A percentile compares a stretch with the other conserved stretches of the same genome.
Evolutionary conservation across 2,888 invertebrate genomes (phyloP).

Genomic region (Drosophila mettleri): DNA sequence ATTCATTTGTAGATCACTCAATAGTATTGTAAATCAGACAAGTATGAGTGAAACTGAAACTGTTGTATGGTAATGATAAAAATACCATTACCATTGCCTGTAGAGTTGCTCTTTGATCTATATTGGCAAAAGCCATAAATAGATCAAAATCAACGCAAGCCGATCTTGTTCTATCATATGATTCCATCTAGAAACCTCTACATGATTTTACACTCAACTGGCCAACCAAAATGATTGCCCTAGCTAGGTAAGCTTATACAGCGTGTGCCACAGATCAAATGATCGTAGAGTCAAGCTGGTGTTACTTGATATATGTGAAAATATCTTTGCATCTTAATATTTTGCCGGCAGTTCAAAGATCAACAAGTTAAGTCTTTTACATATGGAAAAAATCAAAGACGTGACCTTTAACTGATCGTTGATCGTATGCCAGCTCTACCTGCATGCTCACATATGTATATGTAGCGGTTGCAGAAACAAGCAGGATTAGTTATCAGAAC

Average conservation of each 20-base stretch:
- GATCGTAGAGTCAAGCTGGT: slow-evolving; percentile 1
- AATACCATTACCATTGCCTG: too few relatives aligned
- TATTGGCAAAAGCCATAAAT: neutral
- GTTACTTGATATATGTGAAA: neutral
- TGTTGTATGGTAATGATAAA: neutral
- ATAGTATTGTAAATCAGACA: neutral
- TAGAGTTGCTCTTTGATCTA: neutral
- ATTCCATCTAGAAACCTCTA: neutral
- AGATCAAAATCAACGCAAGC: neutral
- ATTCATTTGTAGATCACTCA: neutral
- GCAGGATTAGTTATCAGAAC: slow-evolving; percentile 8
- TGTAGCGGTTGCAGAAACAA: neutral
- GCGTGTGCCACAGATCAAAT: slow-evolving; percentile 11
- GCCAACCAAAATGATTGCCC: neutral
- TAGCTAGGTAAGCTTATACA: neutral
- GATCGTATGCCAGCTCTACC: slow-evolving; percentile 2
- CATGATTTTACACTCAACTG: neutral
- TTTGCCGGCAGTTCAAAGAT: slow-evolving; percentile 14
- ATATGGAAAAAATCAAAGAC: slow-evolving; percentile 1
- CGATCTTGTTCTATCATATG: neutral
- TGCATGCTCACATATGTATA: neutral
- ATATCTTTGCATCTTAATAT: neutral
- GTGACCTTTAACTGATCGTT: neutral
- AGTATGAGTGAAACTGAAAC: neutral
- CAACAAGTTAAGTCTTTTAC: slow-evolving; percentile 6